A percentile compares a stretch with the other conserved stretches of the same genome.
Conservation (phyloP, 2,797 vertebrate genomes). For the Eutrigla gurnardus region DNA sequence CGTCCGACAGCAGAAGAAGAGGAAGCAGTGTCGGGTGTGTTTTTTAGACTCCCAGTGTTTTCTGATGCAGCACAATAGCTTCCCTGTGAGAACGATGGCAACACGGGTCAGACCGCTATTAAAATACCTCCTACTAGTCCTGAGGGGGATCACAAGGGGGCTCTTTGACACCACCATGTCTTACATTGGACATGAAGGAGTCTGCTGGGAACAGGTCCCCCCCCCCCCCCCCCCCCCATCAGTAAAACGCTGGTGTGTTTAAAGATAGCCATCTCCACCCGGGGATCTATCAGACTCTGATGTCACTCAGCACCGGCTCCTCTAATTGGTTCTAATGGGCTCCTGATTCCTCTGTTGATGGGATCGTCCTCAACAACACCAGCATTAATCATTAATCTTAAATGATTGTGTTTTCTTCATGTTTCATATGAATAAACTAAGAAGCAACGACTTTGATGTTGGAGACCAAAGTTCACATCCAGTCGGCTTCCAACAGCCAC, state of each 20-base stretch:
- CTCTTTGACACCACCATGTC: conserved; percentile 76
- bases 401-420: conserved; percentile 6
- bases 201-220: conserved; percentile 40
- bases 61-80: conserved; percentile 83
- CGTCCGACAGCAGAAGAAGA: conserved; percentile 16
- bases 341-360: conserved; percentile 50
- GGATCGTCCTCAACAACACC: neutral
- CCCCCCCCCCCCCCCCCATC: conserved; percentile 41
- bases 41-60: conserved; percentile 17
- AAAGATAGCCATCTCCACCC: conserved; percentile 67
- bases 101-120: conserved; percentile 85
- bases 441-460: conserved; percentile 33
- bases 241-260: conserved; percentile 67
- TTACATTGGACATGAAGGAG: conserved; percentile 65
- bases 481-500: neutral
- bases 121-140: conserved; percentile 84
- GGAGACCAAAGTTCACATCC: conserved; percentile 24
- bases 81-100: conserved; percentile 85
- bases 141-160: conserved; percentile 65
- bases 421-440: conserved; percentile 6
- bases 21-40: neutral
- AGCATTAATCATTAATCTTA: conserved; percentile 22
- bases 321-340: conserved; percentile 65
- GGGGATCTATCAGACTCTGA: conserved; percentile 49
- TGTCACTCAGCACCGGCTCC: conserved; percentile 60